Base-by-base conservation (phyloP, 2,113 vertebrate genomes). In the Tetrao urogallus region DNA sequence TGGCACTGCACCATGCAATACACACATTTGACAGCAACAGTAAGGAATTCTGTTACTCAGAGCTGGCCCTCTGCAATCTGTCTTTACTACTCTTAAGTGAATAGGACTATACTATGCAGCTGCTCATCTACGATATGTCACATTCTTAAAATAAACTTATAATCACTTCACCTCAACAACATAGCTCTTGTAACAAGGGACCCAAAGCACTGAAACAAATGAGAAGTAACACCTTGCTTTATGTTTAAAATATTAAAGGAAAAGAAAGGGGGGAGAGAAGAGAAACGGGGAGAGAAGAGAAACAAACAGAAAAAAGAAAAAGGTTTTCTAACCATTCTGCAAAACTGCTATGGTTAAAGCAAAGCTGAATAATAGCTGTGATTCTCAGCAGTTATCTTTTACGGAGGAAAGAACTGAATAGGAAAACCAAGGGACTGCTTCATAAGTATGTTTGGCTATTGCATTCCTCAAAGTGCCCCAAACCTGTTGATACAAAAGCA, bases 401-500 rank as follows among this genome's bases (percentile, higher is more conserved):
- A 38, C 8, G 81, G 40, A 32, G 61, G 2, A 5, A 38, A 34
- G 13, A 47, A 87, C 6, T 2, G 11, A 84, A 82, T 45, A 57
- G 38, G 10, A 58, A 72, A 82, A 50, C 28, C 2, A 19, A 70
- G 28, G 45, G 32, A 2, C 3, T 83, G 30, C 47, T 75, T 40
- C 1, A 0, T 64, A 45, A 38, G 5, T 30, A 8, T 45, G 20
- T 50, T 80, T 56, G 48, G 5, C 50, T 77, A 57, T 20, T 58
- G 17, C n/a, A n/a, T 24, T 71, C 4, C 0, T 81, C 76, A 71
- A 58, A 50, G 32, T 47, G 21, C 18, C 10, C 4, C 1, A 6
- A 1, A 1, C 8, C 8, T 52, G n/a, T 14, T 19, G 30, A 66
- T 14, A 81, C 0, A 2, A 58, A 75, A 78, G 5, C 1, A 0